Evolutionary conservation across 2,888 invertebrate genomes (phyloP).

Genomic region (Pedicia rivosa): DNA sequence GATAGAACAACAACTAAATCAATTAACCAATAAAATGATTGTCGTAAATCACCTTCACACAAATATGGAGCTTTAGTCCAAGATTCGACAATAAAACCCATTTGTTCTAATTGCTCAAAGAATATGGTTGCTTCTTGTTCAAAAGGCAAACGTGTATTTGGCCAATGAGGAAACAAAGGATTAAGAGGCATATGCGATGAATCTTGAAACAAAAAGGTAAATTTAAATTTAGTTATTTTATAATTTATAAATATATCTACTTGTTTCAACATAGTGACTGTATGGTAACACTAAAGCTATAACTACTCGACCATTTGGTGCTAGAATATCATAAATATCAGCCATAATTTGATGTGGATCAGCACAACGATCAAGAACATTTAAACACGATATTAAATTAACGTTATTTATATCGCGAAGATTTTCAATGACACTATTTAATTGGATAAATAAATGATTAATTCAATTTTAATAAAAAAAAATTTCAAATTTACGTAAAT

Average conservation of each 20-base stretch:
- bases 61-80: constrained; percentile 92
- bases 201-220: too few relatives aligned
- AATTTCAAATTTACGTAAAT: constrained; percentile 46
- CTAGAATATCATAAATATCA: constrained; percentile 54
- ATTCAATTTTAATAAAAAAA: background rate
- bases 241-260: constrained; percentile 30
- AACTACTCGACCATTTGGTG: constrained; percentile 56
- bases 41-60: constrained; percentile 89
- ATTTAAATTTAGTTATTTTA: background rate
- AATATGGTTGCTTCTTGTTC: constrained; percentile 70
- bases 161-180: constrained; percentile 33
- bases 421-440: constrained; percentile 23
- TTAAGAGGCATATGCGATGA: constrained; percentile 39
- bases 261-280: constrained; percentile 83
- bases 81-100: constrained; percentile 57
- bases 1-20: constrained; percentile 77
- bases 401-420: constrained; percentile 24
- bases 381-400: constrained; percentile 49
- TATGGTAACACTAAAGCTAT: constrained; percentile 91
- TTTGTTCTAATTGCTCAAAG: constrained; percentile 35
- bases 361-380: constrained; percentile 86
- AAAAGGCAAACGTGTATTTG: constrained; percentile 49
- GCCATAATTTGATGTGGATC: constrained; percentile 62
- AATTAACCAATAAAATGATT: constrained; percentile 81
- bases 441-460: constrained; percentile 4